A percentile compares a stretch with the other conserved stretches of the same genome.
Evolutionary conservation across 2,888 invertebrate genomes (phyloP).

Genomic region (Laothoe populi): DNA sequence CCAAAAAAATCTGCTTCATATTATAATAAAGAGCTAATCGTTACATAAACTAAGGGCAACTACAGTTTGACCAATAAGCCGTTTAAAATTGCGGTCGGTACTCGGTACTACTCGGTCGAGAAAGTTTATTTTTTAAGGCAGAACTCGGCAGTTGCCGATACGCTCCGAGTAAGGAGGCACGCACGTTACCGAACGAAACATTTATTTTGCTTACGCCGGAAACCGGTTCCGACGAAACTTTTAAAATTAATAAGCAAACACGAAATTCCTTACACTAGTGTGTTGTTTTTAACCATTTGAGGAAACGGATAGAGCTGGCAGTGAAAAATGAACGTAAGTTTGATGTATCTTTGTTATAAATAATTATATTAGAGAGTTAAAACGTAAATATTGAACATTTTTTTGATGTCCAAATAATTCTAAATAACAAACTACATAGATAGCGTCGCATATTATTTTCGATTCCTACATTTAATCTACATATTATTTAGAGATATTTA

Average conservation of each 20-base stretch:
- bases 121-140: constrained; percentile 55
- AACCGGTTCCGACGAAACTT: constrained; percentile 35
- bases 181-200: constrained; percentile 34
- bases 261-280: constrained; percentile 39
- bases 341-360: neutral
- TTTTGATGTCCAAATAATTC: too few relatives aligned
- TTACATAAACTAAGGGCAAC: constrained; percentile 25
- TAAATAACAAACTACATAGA: too few relatives aligned
- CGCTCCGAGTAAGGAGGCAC: constrained; percentile 38
- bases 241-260: constrained; percentile 33
- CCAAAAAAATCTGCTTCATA: neutral
- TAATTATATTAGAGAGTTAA: neutral
- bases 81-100: constrained; percentile 51
- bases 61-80: constrained; percentile 38
- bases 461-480: too few relatives aligned
- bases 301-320: constrained; percentile 34
- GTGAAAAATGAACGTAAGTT: constrained; percentile 55
- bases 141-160: constrained; percentile 47
- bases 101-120: too few relatives aligned
- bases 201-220: constrained; percentile 20
- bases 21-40: constrained; percentile 23
- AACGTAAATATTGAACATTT: neutral
- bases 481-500: too few relatives aligned
- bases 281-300: constrained; percentile 34
- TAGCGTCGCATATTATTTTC: too few relatives aligned